Conservation (phyloP, 2,888 invertebrate genomes). For the Calliscelio sp. region DNA sequence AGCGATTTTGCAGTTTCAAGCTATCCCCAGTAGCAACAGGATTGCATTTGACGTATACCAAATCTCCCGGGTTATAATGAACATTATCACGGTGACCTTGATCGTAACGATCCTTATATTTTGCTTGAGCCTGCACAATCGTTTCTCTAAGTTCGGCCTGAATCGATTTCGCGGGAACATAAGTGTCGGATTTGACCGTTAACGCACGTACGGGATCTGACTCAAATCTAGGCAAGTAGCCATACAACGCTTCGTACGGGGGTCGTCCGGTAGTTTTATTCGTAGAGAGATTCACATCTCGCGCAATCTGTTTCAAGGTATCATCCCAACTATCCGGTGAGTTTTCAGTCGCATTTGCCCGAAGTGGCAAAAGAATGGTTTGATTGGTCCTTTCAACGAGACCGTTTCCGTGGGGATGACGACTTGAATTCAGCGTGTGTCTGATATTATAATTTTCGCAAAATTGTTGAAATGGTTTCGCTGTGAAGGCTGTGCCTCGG, state of each 20-base stretch:
- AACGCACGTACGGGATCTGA: background rate
- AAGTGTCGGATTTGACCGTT: background rate
- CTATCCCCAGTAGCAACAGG: background rate
- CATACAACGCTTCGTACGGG: background rate
- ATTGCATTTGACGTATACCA: background rate
- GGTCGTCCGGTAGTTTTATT: constrained; percentile 21
- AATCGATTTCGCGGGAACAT: background rate
- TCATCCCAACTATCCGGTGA: background rate
- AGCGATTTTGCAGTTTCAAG: background rate
- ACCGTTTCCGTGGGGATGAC: background rate
- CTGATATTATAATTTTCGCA: background rate
- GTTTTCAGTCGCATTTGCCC: background rate
- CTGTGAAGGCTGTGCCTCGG: background rate
- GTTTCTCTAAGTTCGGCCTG: background rate
- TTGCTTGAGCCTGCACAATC: background rate
- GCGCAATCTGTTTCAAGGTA: background rate
- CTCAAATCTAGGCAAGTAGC: constrained; percentile 2
- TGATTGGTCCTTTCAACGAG: background rate
- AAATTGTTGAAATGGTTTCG: background rate
- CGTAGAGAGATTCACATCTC: background rate
- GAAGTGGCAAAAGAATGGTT: background rate
- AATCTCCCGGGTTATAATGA: no score
- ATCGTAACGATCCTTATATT: background rate
- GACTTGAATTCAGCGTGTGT: background rate
- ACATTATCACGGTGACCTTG: background rate